Evolutionary conservation across 2,797 vertebrate genomes (phyloP).

Genomic region (Coranthus polyacanthus): DNA sequence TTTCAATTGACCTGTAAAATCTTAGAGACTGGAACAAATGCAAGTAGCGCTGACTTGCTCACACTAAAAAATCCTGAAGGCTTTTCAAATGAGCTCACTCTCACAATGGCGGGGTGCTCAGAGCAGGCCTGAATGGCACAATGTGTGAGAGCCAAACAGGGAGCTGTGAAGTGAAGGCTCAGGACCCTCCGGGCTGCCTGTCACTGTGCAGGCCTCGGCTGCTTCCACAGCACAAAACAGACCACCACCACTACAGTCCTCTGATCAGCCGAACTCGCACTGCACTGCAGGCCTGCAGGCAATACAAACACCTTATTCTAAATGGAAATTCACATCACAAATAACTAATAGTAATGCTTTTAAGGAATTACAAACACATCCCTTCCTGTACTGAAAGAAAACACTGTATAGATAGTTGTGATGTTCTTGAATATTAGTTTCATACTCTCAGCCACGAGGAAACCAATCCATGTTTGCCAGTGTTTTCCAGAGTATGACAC

Average conservation of each 20-base stretch:
- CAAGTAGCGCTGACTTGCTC: constrained; percentile 90
- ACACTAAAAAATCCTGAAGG: constrained; percentile 86
- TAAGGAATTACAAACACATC: no score
- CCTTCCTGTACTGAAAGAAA: no score
- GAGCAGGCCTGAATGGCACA: constrained; percentile 77
- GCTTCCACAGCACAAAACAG: constrained; percentile 39
- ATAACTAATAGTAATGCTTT: background rate
- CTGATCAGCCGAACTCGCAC: background rate
- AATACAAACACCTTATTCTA: background rate
- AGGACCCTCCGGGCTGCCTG: constrained; percentile 57
- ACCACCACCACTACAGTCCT: constrained; percentile 12
- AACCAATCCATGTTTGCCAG: no score
- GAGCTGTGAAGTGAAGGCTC: constrained; percentile 61
- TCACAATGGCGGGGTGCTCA: constrained; percentile 84
- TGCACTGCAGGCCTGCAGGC: constrained; percentile 2
- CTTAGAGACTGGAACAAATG: constrained; percentile 92
- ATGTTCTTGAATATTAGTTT: no score
- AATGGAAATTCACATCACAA: background rate
- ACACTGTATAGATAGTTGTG: no score
- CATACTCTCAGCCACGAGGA: no score
- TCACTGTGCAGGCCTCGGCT: constrained; percentile 36
- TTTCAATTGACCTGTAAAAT: constrained; percentile 92
- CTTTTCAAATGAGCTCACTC: constrained; percentile 85
- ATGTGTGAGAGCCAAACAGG: constrained; percentile 75
- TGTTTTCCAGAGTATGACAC: no score